Evolutionary conservation across 2,113 vertebrate species (phyloP), one percentile per base, ranked within the genome.

Genomic region (Tragelaphus scriptus): DNA sequence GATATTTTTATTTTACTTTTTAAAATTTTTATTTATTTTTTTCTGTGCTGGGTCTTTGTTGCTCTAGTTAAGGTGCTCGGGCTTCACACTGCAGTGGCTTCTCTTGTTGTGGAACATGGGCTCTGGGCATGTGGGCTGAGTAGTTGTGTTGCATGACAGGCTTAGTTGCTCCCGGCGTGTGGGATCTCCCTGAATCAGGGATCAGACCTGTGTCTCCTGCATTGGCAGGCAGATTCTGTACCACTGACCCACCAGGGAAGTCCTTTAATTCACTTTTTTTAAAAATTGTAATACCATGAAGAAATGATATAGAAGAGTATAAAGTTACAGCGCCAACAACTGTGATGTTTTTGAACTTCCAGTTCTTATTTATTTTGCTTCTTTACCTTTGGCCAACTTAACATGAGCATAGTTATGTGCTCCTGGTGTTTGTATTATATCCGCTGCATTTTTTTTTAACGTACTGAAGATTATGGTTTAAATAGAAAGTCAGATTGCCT

Each of bases 401-500:
- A 86, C 3, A 1, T 25, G 23, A 96, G 36, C n/a, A 28, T 79
- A 21, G 47, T 61, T 91, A 7, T 68, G 3, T 28, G 79, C n/a
- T 28, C 56, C 81, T 88, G 47, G 59, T 85, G 63, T 68, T 87
- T 89, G n/a, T 30, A 10, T 63, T 47, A n/a, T 88, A 68, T 32
- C 16, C 53, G 49, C 23, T 14, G 36, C 53, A 81, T 94, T 79
- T 51, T 61, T 58, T 97, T 51, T 55, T 15, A 47, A 65, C 25
- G 47, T 47, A 59, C 56, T 88, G 23, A 95, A 65, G 59, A 85
- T 94, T 97, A 75, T 86, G 88, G 77, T 85, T 97, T 94, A 97
- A 96, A 95, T 81, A 77, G 89, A 87, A 97, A 97, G 87, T 93
- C 86, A 95, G 56, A 96, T 79, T 97, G 77, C 55, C 81, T 7